Evolutionary conservation across 2,888 invertebrate genomes (phyloP).

Genomic region (Mycalesis mineus): DNA sequence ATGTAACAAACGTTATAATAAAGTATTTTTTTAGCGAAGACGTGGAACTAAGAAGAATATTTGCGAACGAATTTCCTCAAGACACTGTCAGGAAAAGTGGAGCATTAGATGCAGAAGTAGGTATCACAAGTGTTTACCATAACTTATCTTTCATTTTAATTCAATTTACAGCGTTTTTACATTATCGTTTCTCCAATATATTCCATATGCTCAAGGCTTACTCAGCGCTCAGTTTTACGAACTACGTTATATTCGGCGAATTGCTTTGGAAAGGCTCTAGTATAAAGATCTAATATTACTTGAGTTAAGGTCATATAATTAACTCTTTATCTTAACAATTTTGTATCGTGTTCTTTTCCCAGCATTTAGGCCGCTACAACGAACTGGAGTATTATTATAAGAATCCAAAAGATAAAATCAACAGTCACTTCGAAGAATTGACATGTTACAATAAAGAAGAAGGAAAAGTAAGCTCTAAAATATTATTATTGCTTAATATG

Average conservation of each 20-base stretch:
- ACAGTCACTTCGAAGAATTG: constrained; percentile 66
- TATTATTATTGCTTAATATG: too few relatives aligned
- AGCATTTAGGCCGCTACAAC: constrained; percentile 64
- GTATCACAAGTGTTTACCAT: too few relatives aligned
- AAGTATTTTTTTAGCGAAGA: constrained; percentile 54
- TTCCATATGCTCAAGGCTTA: too few relatives aligned
- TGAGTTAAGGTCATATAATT: too few relatives aligned
- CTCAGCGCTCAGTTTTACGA: too few relatives aligned
- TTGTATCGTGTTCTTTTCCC: constrained; percentile 26
- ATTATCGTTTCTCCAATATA: too few relatives aligned
- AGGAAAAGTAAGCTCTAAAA: constrained; percentile 47
- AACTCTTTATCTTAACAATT: neutral
- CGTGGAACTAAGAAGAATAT: constrained; percentile 62
- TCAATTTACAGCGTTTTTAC: too few relatives aligned
- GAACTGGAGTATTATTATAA: constrained; percentile 58
- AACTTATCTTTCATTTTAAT: too few relatives aligned
- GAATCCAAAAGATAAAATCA: constrained; percentile 51
- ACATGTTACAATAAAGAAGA: constrained; percentile 47
- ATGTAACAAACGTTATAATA: neutral
- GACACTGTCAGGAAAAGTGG: constrained; percentile 62
- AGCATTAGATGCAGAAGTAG: constrained; percentile 55
- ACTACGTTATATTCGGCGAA: too few relatives aligned
- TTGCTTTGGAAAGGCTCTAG: too few relatives aligned
- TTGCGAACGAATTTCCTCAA: constrained; percentile 65
- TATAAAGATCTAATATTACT: too few relatives aligned